phyloP scores from a whole-genome alignment of 2,888 invertebrate species.

The Theristus sp. region DNA sequence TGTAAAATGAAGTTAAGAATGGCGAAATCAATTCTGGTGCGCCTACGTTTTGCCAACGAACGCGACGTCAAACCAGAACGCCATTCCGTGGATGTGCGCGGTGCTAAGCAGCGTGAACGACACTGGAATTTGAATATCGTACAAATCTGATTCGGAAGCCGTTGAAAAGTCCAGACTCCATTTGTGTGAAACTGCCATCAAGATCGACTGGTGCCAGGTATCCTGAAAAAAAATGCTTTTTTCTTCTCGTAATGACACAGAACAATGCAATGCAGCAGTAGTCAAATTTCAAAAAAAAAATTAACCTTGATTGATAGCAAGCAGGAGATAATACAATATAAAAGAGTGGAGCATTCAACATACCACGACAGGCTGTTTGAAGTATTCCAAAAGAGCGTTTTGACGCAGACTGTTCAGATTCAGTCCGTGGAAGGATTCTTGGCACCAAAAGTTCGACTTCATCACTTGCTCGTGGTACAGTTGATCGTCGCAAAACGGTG shows the following conservation, averaged over 20 bases:
- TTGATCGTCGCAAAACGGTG: constrained; percentile 91
- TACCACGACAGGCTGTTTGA: constrained; percentile 79
- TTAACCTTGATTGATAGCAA: too few relatives aligned
- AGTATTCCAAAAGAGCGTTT: constrained; percentile 88
- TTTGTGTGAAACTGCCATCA: constrained; percentile 76
- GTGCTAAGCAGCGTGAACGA: constrained; percentile 77
- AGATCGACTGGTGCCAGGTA: constrained; percentile 90
- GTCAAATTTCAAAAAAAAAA: too few relatives aligned
- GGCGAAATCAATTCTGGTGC: neutral
- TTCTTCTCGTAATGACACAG: too few relatives aligned
- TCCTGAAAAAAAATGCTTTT: constrained; percentile 38
- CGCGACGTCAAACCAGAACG: constrained; percentile 98
- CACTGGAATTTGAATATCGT: constrained; percentile 81
- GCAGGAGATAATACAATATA: too few relatives aligned
- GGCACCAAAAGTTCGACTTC: constrained; percentile 98
- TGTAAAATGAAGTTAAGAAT: too few relatives aligned
- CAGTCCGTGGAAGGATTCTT: constrained; percentile 90
- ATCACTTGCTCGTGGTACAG: constrained; percentile 93
- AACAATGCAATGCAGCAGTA: too few relatives aligned
- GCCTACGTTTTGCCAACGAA: constrained; percentile 52
- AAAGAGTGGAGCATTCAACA: constrained; percentile 12
- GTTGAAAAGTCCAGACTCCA: constrained; percentile 81
- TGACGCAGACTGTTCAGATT: constrained; percentile 74
- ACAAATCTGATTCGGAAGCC: constrained; percentile 77
- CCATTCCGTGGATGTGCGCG: constrained; percentile 84